Evolutionary conservation across 2,888 invertebrate species (phyloP), one percentile per base, ranked within the genome.

Genomic region (Abscondita cerata): DNA sequence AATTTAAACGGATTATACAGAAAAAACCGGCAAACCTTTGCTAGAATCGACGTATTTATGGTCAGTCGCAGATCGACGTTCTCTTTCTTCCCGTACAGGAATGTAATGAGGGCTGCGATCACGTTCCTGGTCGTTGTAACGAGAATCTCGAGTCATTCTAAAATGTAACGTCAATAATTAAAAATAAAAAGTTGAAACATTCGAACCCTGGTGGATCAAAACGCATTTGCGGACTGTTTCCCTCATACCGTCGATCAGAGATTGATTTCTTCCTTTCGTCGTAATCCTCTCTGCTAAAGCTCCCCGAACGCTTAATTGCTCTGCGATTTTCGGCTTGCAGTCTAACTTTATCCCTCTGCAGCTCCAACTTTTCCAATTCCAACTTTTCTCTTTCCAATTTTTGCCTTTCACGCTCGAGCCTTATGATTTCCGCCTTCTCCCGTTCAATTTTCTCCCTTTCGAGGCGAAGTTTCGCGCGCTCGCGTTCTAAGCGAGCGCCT

Each of bases 391-490:
- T 78, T 72, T 88, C 88, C 52, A 86, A 71, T 48, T 92, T 87
- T 75, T 94, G 93, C 50, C 93, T 86, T 77, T 95, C 95, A 12
- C 94, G 85, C 77, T 95, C 94, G 67, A 95, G 78, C 52, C 92
- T 87, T 68, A 95, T 82, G 18, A 95, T 79, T 75, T 96, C 95
- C 12, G 91, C 90, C 80, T 93, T 93, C 76, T 95, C 95, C 1
- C 92, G 87, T 76, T 96, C 96, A 54, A 96, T 88, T 70, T 90
- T 89, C 73, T 95, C 95, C 16, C 94, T 86, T 80, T 96, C 96
- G 11, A 92, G 81, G 46, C 91, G 86, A 65, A 95, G 81, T 74
- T 92, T 91, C 73, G 93, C 91, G 19, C 93, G 84, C 78, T 95
- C 94, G 51, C 92, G 85, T 62, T 90, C 91, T 52, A 95, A 84